Evolutionary conservation across 2,113 vertebrate genomes (phyloP).

Genomic region (cattle (Bos taurus)): ARS-UCD2.0 NC_037330.1:91329001-91329500

Average conservation of each 20-base stretch:
- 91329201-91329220: background rate
- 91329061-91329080: background rate
- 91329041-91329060: background rate
- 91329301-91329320: background rate
- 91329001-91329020: background rate
- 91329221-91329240: background rate
- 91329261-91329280: rapidly evolving
- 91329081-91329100: background rate
- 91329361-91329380: background rate
- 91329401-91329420: background rate
- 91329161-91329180: background rate
- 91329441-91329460: background rate
- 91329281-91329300: background rate
- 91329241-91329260: background rate
- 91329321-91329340: background rate
- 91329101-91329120: background rate
- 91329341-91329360: background rate
- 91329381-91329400: background rate
- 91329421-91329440: background rate
- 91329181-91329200: background rate
- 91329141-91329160: background rate
- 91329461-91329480: background rate
- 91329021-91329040: background rate
- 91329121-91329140: too few relatives aligned
- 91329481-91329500: background rate